phyloP scores from a whole-genome alignment of 1,140 invertebrate species.

The Drosophila triauraria region DNA sequence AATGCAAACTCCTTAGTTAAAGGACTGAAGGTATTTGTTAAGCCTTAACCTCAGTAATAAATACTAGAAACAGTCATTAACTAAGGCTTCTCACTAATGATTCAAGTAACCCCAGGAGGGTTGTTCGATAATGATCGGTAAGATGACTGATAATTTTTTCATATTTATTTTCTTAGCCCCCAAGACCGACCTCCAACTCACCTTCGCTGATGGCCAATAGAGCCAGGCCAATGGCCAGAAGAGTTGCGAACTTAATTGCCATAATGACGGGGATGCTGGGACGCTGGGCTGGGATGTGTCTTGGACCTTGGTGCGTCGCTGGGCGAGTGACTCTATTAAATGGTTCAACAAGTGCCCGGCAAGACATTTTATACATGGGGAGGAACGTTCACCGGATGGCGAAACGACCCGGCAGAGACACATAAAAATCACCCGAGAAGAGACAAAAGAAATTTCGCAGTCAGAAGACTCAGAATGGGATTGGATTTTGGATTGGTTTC shows the following conservation, averaged over 20 bases:
- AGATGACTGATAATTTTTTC: not conserved
- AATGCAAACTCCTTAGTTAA: not conserved
- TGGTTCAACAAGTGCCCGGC: slow-evolving; percentile 64
- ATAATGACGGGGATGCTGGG: slow-evolving; percentile 34
- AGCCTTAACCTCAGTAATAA: no score
- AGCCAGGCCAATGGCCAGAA: slow-evolving; percentile 63
- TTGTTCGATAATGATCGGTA: not conserved
- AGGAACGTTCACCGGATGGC: slow-evolving; percentile 35
- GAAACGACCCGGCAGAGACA: slow-evolving; percentile 21
- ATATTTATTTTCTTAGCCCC: not conserved
- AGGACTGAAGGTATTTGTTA: no score
- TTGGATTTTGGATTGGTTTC: slow-evolving; percentile 2
- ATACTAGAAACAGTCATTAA: not conserved
- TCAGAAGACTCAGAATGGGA: slow-evolving; percentile 7
- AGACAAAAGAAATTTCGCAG: slow-evolving; percentile 60
- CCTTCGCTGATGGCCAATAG: slow-evolving; percentile 58
- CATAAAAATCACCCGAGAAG: slow-evolving; percentile 58
- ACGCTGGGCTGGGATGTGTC: no score
- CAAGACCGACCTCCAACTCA: slow-evolving; percentile 35
- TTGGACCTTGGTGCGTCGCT: slow-evolving; percentile 51
- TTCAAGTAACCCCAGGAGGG: not conserved
- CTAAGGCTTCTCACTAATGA: not conserved
- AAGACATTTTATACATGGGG: slow-evolving; percentile 78
- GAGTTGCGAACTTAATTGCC: slow-evolving; percentile 68
- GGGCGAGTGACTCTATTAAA: slow-evolving; percentile 71